Conservation (phyloP, 2,113 vertebrate genomes). For the Erythrocercus mccallii region DNA sequence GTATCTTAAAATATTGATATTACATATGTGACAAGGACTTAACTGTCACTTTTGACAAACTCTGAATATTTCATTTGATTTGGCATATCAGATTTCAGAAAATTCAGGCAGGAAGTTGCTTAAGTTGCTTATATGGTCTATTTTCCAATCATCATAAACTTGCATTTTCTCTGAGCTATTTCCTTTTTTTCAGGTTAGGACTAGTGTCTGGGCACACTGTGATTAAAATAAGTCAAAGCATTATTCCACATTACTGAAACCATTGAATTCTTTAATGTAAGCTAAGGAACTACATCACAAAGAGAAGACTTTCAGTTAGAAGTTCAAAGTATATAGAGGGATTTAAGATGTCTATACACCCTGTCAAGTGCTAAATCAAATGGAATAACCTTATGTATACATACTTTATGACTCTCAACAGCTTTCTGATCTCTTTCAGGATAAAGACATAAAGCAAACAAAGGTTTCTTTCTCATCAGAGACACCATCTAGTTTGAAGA, state of each 20-base stretch:
- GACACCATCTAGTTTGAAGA: slow-evolving; percentile 8
- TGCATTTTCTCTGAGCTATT: neutral
- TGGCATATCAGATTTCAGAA: neutral
- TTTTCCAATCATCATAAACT: neutral
- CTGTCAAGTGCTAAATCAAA: slow-evolving; percentile 52
- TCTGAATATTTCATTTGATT: neutral
- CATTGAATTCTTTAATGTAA: neutral
- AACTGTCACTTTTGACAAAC: neutral
- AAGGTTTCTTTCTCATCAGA: slow-evolving; percentile 18
- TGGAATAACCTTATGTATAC: slow-evolving; percentile 41
- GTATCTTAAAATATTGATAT: neutral
- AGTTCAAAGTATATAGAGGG: slow-evolving; percentile 13
- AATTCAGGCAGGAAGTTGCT: neutral
- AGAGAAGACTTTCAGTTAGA: slow-evolving; percentile 3
- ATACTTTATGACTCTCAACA: slow-evolving; percentile 1
- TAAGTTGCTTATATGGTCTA: neutral
- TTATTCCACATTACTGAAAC: slow-evolving; percentile 20
- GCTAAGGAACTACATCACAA: neutral
- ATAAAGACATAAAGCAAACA: slow-evolving; percentile 52
- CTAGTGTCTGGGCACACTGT: neutral
- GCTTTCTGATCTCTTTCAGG: slow-evolving; percentile 34
- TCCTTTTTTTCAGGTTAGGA: neutral
- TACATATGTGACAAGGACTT: neutral
- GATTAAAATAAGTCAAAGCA: neutral
- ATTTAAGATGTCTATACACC: slow-evolving; percentile 46